phyloP scores from a whole-genome alignment of 2,888 invertebrate genomes.

The Sisyra terminalis region DNA sequence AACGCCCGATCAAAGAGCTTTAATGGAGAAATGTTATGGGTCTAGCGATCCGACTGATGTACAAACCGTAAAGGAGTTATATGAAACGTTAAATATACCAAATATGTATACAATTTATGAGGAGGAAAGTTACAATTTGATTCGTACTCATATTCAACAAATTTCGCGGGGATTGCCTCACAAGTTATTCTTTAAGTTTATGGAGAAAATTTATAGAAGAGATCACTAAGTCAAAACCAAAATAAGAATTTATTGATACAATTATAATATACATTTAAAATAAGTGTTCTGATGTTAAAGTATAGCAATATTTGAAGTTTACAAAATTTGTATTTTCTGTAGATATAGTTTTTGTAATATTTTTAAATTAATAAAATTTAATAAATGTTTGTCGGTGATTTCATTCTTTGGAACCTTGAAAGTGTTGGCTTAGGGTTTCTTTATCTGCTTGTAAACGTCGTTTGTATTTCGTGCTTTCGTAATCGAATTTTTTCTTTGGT shows the following conservation, averaged over 20 bases:
- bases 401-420: too few relatives aligned
- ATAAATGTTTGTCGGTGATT: too few relatives aligned
- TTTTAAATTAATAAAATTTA: neutral
- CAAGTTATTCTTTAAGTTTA: conserved; percentile 62
- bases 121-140: conserved; percentile 66
- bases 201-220: conserved; percentile 66
- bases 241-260: neutral
- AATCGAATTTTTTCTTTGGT: too few relatives aligned
- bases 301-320: neutral
- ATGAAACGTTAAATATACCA: conserved; percentile 58
- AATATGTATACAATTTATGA: conserved; percentile 66
- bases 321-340: neutral
- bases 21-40: conserved; percentile 67
- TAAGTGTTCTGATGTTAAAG: neutral
- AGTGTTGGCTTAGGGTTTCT: too few relatives aligned
- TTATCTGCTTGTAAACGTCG: too few relatives aligned
- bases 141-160: conserved; percentile 70
- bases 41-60: conserved; percentile 45
- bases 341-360: neutral
- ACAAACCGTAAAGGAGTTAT: conserved; percentile 53
- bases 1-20: conserved; percentile 46
- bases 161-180: conserved; percentile 68
- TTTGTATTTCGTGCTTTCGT: too few relatives aligned
- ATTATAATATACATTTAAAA: neutral
- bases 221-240: conserved; percentile 31